A percentile compares a stretch with the other conserved stretches of the same genome.
Evolutionary conservation across 2,888 invertebrate species (phyloP).

Genomic region (Orgyia antiqua): DNA sequence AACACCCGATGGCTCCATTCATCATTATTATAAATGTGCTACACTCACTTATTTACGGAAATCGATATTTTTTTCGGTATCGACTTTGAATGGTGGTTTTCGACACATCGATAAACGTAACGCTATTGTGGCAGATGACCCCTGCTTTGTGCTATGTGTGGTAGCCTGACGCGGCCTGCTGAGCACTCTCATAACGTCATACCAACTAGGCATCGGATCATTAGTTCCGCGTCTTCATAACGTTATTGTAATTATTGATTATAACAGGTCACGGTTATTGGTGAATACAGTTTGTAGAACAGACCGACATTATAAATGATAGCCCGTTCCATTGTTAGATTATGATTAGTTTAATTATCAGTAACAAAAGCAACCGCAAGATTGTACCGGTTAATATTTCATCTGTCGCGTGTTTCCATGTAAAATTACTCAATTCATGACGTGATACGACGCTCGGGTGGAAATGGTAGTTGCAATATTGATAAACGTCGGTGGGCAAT

Average conservation of each 20-base stretch:
- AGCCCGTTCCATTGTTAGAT: constrained; percentile 32
- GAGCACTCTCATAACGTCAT: constrained; percentile 44
- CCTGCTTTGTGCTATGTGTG: constrained; percentile 46
- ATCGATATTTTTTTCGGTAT: constrained; percentile 76
- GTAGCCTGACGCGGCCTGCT: constrained; percentile 41
- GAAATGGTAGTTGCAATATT: constrained; percentile 56
- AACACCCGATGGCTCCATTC: constrained; percentile 68
- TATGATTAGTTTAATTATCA: constrained; percentile 51
- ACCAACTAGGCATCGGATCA: constrained; percentile 46
- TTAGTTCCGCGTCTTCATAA: constrained; percentile 66
- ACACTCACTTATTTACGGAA: constrained; percentile 78
- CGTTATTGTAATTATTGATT: constrained; percentile 73
- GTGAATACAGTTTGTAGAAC: constrained; percentile 49
- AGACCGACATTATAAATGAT: constrained; percentile 59
- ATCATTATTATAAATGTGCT: constrained; percentile 78
- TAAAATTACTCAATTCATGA: constrained; percentile 33
- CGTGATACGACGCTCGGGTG: constrained; percentile 28
- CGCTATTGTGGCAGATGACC: constrained; percentile 69
- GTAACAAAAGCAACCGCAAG: constrained; percentile 43
- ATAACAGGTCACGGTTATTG: constrained; percentile 64
- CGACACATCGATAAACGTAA: constrained; percentile 72
- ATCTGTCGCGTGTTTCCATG: constrained; percentile 32
- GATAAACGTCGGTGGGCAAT: constrained; percentile 70
- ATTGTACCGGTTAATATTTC: constrained; percentile 42
- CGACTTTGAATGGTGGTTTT: constrained; percentile 65